A percentile compares a stretch with the other conserved stretches of the same genome.
Conservation (phyloP, 2,888 invertebrate genomes). For the Acanthacorydalis orientalis region DNA sequence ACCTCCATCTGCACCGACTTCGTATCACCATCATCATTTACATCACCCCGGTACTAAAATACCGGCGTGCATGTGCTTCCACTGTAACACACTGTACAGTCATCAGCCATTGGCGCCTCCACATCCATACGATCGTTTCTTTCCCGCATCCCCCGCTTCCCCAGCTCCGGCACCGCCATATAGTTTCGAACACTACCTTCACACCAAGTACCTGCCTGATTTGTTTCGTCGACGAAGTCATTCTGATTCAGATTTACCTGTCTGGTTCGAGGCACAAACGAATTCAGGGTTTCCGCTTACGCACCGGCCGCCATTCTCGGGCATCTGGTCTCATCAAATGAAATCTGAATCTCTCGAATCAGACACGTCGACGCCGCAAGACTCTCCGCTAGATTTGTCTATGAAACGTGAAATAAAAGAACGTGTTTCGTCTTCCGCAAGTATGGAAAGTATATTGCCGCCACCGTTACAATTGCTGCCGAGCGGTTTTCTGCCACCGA, state of each 20-base stretch:
- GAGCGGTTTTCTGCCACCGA: slow-evolving; percentile 30
- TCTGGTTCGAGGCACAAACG: slow-evolving; percentile 31
- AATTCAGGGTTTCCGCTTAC: neutral
- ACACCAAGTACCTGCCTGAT: slow-evolving; percentile 45
- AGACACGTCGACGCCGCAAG: slow-evolving; percentile 46
- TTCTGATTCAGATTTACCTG: slow-evolving; percentile 46
- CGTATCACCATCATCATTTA: slow-evolving; percentile 7
- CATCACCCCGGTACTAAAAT: neutral
- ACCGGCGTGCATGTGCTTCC: slow-evolving; percentile 22
- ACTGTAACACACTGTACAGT: slow-evolving; percentile 13
- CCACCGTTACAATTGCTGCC: slow-evolving; percentile 33
- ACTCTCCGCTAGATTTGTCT: slow-evolving; percentile 72
- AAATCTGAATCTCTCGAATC: slow-evolving; percentile 24
- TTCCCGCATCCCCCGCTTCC: slow-evolving; percentile 36
- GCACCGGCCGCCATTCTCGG: neutral
- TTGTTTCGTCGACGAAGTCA: slow-evolving; percentile 42
- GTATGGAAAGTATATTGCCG: slow-evolving; percentile 17
- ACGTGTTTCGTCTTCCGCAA: slow-evolving; percentile 14
- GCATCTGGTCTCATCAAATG: neutral
- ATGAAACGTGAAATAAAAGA: slow-evolving; percentile 38
- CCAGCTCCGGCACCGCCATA: slow-evolving; percentile 34
- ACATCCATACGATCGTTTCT: slow-evolving; percentile 29
- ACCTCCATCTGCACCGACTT: slow-evolving; percentile 13
- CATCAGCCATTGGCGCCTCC: slow-evolving; percentile 22
- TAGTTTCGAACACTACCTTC: slow-evolving; percentile 44